Base-by-base conservation (phyloP, 2,797 vertebrate species). In the Tympanoctomys barrerae region DNA sequence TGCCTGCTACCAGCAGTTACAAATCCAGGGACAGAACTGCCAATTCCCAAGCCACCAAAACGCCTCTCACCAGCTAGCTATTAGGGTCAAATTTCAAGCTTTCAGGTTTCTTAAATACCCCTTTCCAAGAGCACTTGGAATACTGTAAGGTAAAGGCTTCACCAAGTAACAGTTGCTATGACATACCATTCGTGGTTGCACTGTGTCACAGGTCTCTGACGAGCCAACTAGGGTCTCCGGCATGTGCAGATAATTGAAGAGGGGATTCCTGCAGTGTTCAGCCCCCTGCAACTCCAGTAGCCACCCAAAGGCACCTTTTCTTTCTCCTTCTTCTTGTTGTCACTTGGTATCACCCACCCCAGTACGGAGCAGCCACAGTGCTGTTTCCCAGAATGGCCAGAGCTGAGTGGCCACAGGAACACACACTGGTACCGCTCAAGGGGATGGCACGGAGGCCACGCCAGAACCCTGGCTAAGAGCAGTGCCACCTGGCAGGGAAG, bases 371-470 rank as follows among this genome's bases (percentile, higher is more conserved):
- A 13, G 77, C 31, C 10, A 11, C 7, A 1, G 24, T 1, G 1
- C 7, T 39, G 75, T 57, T 61, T 87, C 73, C 87, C 36, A 31
- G 61, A n/a, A 33, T 2, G 28, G 49, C 54, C 61, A 10, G 49
- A 0, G 1, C 26, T 11, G 16, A 36, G 46, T 62, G 86, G 75
- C 33, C 5, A 0, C 3, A 24, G 57, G 33, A 82, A 16, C 49
- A 42, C 22, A 12, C 5, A 19, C 12, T 7, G 24, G 12, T 18
- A 26, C 10, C 42, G 33, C 5, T n/a, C 21, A 21, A 54, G 64
- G 36, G 33, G 70, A 31, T 0, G 12, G 59, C 12, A 26, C 0
- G 6, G 33, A 62, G n/a, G 68, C 18, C 19, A 6, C 4, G 14
- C 8, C 1, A 2, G 22, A 36, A 39, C 8, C n/a, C 61, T 9